A percentile compares a stretch with the other conserved stretches of the same genome.
Conservation (phyloP, 2,888 invertebrate species). For the Allolobophora icterica region DNA sequence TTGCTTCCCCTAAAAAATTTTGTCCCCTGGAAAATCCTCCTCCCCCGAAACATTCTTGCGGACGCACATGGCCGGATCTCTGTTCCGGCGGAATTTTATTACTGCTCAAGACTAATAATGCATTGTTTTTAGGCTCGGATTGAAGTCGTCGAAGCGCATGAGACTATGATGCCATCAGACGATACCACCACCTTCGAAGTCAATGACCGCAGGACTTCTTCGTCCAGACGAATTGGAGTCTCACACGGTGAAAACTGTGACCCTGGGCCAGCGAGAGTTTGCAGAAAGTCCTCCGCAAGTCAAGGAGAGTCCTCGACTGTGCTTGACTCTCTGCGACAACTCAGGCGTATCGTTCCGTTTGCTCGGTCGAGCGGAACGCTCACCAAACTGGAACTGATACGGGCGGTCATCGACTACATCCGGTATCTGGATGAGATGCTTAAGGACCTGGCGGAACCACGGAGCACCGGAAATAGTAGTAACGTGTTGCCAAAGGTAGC, state of each 20-base stretch:
- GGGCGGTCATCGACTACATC: not conserved
- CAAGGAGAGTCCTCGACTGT: not conserved
- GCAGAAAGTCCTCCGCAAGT: not conserved
- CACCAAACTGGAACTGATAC: not conserved
- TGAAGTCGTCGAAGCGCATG: not conserved
- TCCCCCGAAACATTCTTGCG: too few relatives aligned
- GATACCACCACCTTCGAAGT: not conserved
- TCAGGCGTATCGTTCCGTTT: not conserved
- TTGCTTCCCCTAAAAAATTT: too few relatives aligned
- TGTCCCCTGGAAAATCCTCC: too few relatives aligned
- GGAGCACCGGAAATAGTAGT: not conserved
- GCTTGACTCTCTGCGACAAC: not conserved
- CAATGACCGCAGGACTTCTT: not conserved
- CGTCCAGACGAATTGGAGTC: not conserved
- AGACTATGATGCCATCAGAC: not conserved
- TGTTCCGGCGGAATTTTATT: too few relatives aligned
- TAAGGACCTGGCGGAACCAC: not conserved
- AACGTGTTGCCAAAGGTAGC: not conserved
- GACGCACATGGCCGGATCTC: too few relatives aligned
- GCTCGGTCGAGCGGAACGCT: not conserved
- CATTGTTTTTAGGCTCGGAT: too few relatives aligned
- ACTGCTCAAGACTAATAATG: too few relatives aligned
- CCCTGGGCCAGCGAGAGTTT: not conserved
- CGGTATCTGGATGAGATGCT: slow-evolving; percentile 17
- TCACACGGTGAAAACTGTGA: not conserved